A percentile compares a stretch with the other conserved stretches of the same genome.
Evolutionary conservation across 2,888 invertebrate genomes (phyloP).

Genomic region (Yponomeuta sedellus): DNA sequence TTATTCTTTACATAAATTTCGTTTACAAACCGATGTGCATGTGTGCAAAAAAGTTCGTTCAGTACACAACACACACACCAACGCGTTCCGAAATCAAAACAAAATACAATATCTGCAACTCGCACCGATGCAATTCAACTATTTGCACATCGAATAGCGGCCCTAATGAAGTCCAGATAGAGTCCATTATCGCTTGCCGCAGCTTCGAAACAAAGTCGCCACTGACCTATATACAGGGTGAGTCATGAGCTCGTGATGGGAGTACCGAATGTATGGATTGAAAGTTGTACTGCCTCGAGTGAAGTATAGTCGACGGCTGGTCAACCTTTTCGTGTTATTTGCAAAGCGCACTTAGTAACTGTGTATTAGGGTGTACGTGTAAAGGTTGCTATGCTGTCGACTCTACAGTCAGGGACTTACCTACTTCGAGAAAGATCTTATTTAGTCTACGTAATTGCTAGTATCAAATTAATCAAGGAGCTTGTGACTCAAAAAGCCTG

Average conservation of each 20-base stretch:
- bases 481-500: too few species aligned
- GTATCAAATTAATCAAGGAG: too few species aligned
- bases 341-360: too few species aligned
- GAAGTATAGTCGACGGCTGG: too few species aligned
- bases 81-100: constrained; percentile 8
- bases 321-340: too few species aligned
- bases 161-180: neutral
- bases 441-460: too few species aligned
- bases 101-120: neutral
- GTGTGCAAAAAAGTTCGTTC: neutral
- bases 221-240: constrained; percentile 13
- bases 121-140: neutral
- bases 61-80: neutral
- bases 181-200: neutral
- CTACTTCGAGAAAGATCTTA: too few species aligned
- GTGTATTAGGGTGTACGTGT: too few species aligned
- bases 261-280: constrained; percentile 6
- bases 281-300: neutral
- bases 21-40: too few species aligned
- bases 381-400: too few species aligned
- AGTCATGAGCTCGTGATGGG: constrained; percentile 10
- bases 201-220: constrained; percentile 6
- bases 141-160: neutral
- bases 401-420: too few species aligned
- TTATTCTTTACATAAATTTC: too few species aligned